Conservation (phyloP, 2,113 vertebrate species). For the Turdus rufiventris region DNA sequence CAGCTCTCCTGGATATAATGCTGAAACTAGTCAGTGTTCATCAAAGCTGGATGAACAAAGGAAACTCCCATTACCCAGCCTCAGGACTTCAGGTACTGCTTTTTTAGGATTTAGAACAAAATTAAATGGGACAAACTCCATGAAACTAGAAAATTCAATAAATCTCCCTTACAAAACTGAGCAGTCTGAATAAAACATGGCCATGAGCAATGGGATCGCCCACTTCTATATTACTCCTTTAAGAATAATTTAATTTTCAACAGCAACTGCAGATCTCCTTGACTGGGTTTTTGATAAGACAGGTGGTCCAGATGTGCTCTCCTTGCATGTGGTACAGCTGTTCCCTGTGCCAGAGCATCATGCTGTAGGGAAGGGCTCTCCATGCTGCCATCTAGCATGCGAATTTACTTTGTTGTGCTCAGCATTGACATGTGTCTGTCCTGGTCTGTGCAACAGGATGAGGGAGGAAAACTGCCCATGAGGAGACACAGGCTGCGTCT, state of each 20-base stretch:
- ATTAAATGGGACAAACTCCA: not conserved
- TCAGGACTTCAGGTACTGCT: not conserved
- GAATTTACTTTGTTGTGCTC: accelerated
- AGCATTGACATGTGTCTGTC: accelerated
- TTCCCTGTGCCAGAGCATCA: not conserved
- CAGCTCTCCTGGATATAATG: not conserved
- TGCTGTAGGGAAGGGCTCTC: not conserved
- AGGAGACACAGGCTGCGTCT: accelerated
- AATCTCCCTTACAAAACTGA: not conserved
- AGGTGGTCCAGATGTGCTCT: accelerated
- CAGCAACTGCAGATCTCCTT: not conserved
- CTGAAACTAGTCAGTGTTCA: not conserved
- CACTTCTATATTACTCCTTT: not conserved
- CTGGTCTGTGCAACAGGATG: accelerated
- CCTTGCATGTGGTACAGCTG: not conserved
- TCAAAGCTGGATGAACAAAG: not conserved
- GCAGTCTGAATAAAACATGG: not conserved
- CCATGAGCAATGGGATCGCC: not conserved
- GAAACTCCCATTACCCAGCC: not conserved
- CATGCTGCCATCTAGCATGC: not conserved
- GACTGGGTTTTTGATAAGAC: not conserved
- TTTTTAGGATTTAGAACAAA: not conserved
- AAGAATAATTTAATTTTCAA: not conserved
- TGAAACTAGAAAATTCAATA: not conserved
- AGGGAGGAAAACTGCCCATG: not conserved